Conservation (phyloP, 2,888 invertebrate genomes). For the Ophion ventricosus region DNA sequence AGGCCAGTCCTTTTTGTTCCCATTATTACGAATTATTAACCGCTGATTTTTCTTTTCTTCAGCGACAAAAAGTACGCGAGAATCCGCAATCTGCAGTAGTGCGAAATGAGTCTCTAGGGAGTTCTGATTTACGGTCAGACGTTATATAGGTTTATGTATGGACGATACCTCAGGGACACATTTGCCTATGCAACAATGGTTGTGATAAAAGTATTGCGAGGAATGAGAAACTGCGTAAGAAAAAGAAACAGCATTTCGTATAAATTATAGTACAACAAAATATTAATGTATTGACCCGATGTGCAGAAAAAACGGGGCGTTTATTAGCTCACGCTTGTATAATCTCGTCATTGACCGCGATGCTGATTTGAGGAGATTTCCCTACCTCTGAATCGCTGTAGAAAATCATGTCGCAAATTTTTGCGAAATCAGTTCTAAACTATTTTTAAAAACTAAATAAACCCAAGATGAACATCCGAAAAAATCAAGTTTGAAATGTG, state of each 20-base stretch:
- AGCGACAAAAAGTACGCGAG: conserved; percentile 55
- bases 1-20: background rate
- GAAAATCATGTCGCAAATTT: background rate
- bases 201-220: conserved; percentile 34
- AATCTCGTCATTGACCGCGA: background rate
- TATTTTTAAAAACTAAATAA: background rate
- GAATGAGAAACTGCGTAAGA: conserved; percentile 41
- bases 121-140: conserved; percentile 71
- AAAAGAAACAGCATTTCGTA: conserved; percentile 20
- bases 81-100: conserved; percentile 73
- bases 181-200: conserved; percentile 61
- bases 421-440: background rate
- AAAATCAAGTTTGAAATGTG: no score
- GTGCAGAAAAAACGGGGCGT: background rate
- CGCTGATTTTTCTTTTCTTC: conserved; percentile 2
- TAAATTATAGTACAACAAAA: background rate
- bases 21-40: conserved; percentile 7
- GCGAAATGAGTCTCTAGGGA: conserved; percentile 69
- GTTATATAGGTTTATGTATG: conserved; percentile 22
- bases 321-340: background rate
- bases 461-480: no score
- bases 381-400: background rate
- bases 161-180: conserved; percentile 55
- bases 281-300: background rate
- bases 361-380: background rate